Percentiles rank a stretch among this genome's conserved stretches.
These are phyloP conservation scores for Carassius gibelio DNA, from an alignment of 2,113 vertebrate species.

Conservation along the genomic window DNA sequence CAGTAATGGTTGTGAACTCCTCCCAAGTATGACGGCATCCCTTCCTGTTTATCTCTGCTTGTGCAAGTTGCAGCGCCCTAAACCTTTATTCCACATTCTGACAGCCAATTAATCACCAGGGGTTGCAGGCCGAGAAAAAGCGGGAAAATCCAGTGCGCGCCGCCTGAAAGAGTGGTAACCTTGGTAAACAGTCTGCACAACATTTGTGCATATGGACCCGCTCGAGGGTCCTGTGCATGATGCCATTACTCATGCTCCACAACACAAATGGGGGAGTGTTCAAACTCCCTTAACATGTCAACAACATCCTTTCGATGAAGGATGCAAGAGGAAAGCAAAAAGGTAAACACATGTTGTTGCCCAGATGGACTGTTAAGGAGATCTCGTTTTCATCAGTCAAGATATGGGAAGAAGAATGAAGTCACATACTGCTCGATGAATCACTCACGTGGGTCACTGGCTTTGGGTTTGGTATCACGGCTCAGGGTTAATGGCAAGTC, in stretches of 20 bases:
- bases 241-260: not conserved
- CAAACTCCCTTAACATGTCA: not conserved
- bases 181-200: slow-evolving; percentile 25
- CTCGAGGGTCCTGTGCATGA: slow-evolving; percentile 1
- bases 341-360: slow-evolving; percentile 3
- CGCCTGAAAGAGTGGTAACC: not conserved
- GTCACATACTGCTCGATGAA: not conserved
- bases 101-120: slow-evolving; percentile 16
- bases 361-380: not conserved
- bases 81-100: slow-evolving; percentile 9
- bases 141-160: not conserved
- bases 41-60: slow-evolving; percentile 9
- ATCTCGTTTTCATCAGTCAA: not conserved
- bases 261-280: not conserved
- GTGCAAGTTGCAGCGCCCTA: slow-evolving; percentile 5
- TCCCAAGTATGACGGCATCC: not conserved
- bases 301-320: not conserved
- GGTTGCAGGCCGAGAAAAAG: slow-evolving; percentile 8
- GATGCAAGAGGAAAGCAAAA: not conserved
- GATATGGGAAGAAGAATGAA: slow-evolving; percentile 5
- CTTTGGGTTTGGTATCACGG: not conserved
- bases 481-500: not conserved
- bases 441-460: not conserved
- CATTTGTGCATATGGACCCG: not conserved
- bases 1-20: not conserved